phyloP scores from a whole-genome alignment of 2,888 invertebrate species.

The Apotomis betuletana region DNA sequence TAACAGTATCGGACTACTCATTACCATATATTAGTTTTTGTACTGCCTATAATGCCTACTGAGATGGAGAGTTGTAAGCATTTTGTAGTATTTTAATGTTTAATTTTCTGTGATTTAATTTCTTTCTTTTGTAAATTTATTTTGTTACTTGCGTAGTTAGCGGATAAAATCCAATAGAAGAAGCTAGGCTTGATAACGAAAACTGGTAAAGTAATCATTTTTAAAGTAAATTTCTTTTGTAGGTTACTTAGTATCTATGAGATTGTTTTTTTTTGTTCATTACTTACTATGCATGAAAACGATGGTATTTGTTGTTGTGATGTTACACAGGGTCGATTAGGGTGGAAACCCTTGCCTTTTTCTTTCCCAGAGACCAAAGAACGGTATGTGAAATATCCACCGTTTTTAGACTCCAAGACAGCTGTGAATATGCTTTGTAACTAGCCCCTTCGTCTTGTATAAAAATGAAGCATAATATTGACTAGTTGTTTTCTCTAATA shows the following conservation, averaged over 20 bases:
- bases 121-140: constrained; percentile 61
- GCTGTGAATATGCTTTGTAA: constrained; percentile 59
- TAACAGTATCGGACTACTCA: constrained; percentile 68
- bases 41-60: constrained; percentile 62
- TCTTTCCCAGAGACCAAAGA: constrained; percentile 65
- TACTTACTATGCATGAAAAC: constrained; percentile 29
- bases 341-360: constrained; percentile 43
- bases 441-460: constrained; percentile 54
- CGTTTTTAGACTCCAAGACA: constrained; percentile 48
- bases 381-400: constrained; percentile 58
- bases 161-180: constrained; percentile 75
- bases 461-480: constrained; percentile 35
- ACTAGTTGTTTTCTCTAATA: constrained; percentile 9
- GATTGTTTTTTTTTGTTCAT: constrained; percentile 44
- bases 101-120: constrained; percentile 77
- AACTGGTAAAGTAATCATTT: constrained; percentile 43
- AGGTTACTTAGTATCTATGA: constrained; percentile 55
- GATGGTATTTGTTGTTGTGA: constrained; percentile 24
- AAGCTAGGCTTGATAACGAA: constrained; percentile 63
- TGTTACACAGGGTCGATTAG: constrained; percentile 45
- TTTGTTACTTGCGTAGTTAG: constrained; percentile 66
- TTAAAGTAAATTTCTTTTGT: constrained; percentile 45
- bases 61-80: constrained; percentile 56
- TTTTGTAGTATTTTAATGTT: constrained; percentile 65
- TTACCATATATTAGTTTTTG: constrained; percentile 73